Conservation (phyloP, 2,888 invertebrate species). For the Eucera pruinosa region DNA sequence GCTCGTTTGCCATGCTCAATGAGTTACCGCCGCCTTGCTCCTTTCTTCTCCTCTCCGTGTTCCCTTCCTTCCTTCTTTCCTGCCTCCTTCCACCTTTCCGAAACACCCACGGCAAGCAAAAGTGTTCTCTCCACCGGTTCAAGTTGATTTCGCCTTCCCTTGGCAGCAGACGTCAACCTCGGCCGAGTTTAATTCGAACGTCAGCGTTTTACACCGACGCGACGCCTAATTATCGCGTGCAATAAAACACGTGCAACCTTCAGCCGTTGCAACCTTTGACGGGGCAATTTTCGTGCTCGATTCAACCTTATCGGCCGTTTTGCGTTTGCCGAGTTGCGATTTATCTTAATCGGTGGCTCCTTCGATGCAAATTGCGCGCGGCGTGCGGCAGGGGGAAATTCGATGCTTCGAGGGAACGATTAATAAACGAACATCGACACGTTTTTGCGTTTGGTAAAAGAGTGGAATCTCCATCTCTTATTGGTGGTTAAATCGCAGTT, state of each 20-base stretch:
- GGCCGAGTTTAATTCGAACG: slow-evolving; percentile 67
- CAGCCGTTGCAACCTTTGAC: slow-evolving; percentile 29
- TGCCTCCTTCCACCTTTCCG: slow-evolving; percentile 15
- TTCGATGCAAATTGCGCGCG: neutral
- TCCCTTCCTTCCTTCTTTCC: slow-evolving; percentile 53
- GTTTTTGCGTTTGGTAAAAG: no score
- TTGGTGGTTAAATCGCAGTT: no score
- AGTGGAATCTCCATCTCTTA: no score
- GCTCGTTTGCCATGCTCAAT: slow-evolving; percentile 77
- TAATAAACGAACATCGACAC: no score
- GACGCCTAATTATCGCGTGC: slow-evolving; percentile 51
- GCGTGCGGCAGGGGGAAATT: neutral
- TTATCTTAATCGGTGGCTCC: slow-evolving; percentile 1
- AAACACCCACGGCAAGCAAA: slow-evolving; percentile 68
- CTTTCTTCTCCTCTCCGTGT: slow-evolving; percentile 50
- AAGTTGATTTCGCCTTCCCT: slow-evolving; percentile 62
- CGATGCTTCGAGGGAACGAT: no score
- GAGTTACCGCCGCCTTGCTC: slow-evolving; percentile 76
- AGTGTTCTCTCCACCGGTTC: slow-evolving; percentile 59
- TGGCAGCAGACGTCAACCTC: slow-evolving; percentile 65
- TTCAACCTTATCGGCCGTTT: neutral
- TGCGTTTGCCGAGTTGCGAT: neutral
- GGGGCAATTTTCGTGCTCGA: slow-evolving; percentile 33
- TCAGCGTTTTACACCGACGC: slow-evolving; percentile 45
- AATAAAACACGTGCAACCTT: slow-evolving; percentile 26